Base-by-base conservation (phyloP, 2,888 invertebrate genomes). In the Tipula lateralis region DNA sequence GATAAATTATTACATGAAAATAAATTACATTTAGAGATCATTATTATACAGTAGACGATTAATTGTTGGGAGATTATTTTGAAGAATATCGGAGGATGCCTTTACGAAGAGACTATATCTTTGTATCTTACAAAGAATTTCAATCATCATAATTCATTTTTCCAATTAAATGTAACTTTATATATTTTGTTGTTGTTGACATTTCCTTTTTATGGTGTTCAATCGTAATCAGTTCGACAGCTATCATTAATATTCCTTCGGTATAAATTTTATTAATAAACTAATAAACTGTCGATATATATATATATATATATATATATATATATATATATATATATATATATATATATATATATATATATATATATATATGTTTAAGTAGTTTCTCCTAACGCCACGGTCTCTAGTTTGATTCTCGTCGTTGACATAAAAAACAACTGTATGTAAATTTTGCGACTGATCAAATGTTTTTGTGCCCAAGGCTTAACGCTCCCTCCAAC, bases 201-300 rank as follows among this genome's bases (percentile, higher is more conserved):
- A 66, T 66, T 66, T 66, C 66, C 66, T 66, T 66, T 66, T 66
- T 66, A 66, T 24, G 66, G 66, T 66, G 66, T 66, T 66, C 66
- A 24, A 66, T 66, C 66, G 66, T 66, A 66, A 66, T 66, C 66
- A 66, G 24, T 66, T 66, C 66, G 66, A 66, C 66, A 66, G 66
- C 66, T n/a, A 24, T 66, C 66, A 66, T 66, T 24, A 66, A 66
- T 66, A 66, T 66, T 66, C 66, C 24, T 66, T 66, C 66, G 6
- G 24, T 66, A 66, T 66, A 66, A 16, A 50, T 5, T 50, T 50
- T 44, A 16, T 16, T 44, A n/a, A n/a, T n/a, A n/a, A n/a, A n/a
- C n/a, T n/a, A n/a, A n/a, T n/a, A n/a, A n/a, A n/a, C n/a, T n/a
- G n/a, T n/a, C n/a, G n/a, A n/a, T n/a, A n/a, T n/a, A n/a, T n/a